These are phyloP conservation scores for Lomographa bimaculata DNA, from an alignment of 2,888 invertebrate species.

Conservation along the genomic window DNA sequence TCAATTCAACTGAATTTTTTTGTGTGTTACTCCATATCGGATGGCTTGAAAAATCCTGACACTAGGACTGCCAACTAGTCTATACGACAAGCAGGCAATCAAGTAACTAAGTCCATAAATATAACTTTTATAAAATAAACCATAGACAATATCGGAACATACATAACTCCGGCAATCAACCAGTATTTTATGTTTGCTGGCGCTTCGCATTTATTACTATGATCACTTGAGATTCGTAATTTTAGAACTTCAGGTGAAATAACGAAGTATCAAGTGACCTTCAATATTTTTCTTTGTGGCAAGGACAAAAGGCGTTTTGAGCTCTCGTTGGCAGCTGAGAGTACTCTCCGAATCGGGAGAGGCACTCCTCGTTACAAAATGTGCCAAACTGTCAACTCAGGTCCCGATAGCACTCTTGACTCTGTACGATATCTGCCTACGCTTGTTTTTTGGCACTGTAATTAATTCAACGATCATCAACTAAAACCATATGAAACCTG, in stretches of 20 bases:
- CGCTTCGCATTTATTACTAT: no score
- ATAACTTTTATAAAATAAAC: no score
- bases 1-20: no score
- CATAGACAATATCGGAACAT: no score
- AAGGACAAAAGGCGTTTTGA: slow-evolving; percentile 60
- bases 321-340: slow-evolving; percentile 52
- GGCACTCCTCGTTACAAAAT: slow-evolving; percentile 64
- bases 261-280: slow-evolving; percentile 55
- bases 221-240: slow-evolving; percentile 21
- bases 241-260: slow-evolving; percentile 34
- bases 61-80: no score
- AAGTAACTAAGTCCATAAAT: no score
- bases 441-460: slow-evolving; percentile 23
- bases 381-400: slow-evolving; percentile 71
- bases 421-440: slow-evolving; percentile 43
- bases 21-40: no score
- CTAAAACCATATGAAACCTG: no score
- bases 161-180: no score
- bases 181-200: no score
- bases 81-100: no score
- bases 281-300: slow-evolving; percentile 56
- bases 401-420: slow-evolving; percentile 59
- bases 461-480: slow-evolving; percentile 24
- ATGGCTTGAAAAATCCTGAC: no score
- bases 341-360: slow-evolving; percentile 46